phyloP scores from a whole-genome alignment of 2,888 invertebrate species.

The Andrena bicolor region DNA sequence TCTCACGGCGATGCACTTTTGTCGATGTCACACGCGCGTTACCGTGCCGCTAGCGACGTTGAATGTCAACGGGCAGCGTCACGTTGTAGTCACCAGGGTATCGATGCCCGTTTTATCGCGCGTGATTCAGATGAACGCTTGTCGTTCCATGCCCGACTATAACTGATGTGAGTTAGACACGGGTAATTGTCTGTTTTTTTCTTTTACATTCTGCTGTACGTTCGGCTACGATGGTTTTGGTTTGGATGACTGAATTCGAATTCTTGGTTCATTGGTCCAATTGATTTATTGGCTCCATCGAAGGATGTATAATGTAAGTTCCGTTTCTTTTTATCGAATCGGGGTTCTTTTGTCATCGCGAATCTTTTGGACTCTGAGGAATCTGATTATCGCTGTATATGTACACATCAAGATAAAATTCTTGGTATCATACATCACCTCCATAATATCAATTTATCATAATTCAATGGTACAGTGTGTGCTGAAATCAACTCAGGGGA shows the following conservation, averaged over 20 bases:
- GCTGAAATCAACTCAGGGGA: neutral
- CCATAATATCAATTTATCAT: neutral
- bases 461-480: neutral
- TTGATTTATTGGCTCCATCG: no score
- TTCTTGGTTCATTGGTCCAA: no score
- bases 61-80: conserved; percentile 45
- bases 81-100: conserved; percentile 28
- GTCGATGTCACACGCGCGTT: conserved; percentile 55
- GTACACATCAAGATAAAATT: no score
- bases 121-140: conserved; percentile 28
- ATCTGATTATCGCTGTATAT: no score
- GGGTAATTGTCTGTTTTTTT: neutral
- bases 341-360: no score
- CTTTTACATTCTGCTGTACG: no score
- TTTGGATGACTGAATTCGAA: no score
- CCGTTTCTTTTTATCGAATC: neutral
- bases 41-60: conserved; percentile 40
- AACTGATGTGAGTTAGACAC: neutral
- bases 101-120: conserved; percentile 26
- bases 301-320: no score
- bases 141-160: neutral
- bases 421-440: neutral
- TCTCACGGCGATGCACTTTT: conserved; percentile 59
- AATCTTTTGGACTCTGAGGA: no score
- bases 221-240: no score